Evolutionary conservation across 2,888 invertebrate species (phyloP), one percentile per base, ranked within the genome.

Genomic region (Rhimphoctona megacephalus): DNA sequence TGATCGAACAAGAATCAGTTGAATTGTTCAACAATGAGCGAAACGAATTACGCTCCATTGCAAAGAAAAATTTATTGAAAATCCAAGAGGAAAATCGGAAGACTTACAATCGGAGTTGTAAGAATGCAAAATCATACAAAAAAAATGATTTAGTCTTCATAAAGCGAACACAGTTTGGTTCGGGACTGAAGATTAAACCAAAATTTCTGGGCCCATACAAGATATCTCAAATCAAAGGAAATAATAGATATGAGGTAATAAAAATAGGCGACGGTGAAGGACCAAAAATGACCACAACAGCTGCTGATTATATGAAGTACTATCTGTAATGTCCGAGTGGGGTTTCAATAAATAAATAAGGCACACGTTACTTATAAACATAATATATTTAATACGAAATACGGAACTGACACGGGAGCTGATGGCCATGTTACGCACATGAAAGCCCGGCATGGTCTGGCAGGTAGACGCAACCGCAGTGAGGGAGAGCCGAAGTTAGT

Each of bases 171-270:
- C 66, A 43, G 43, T 69, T 43, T 30, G 43, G 67, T 69, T 69
- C 67, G 25, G 25, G 67, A 25, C 43, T 69, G n/a, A 69, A 69
- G 19, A 69, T 69, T 43, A 69, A 69, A 43, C 67, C n/a, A 30
- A 43, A 39, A 69, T 69, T 69, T 7, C 36, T 36, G 3, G 36
- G 36, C 36, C 30, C 39, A 39, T 22, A 43, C 64, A 22, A 14
- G n/a, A n/a, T n/a, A 14, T 25, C 39, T 36, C 66, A 66, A 36
- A 36, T 66, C 7, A 66, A 66, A 43, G 43, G 43, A 22, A 69
- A 69, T 69, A 69, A 69, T 43, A 25, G 67, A 4, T 69, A 69
- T 39, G 67, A 69, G 19, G 67, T 69, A 22, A 69, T 43, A n/a
- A 69, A 43, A 69, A 43, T 69, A n/a, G 66, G 66, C 19, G 36